phyloP scores from a whole-genome alignment of 1,140 invertebrate species.

The Teleogryllus occipitalis region DNA sequence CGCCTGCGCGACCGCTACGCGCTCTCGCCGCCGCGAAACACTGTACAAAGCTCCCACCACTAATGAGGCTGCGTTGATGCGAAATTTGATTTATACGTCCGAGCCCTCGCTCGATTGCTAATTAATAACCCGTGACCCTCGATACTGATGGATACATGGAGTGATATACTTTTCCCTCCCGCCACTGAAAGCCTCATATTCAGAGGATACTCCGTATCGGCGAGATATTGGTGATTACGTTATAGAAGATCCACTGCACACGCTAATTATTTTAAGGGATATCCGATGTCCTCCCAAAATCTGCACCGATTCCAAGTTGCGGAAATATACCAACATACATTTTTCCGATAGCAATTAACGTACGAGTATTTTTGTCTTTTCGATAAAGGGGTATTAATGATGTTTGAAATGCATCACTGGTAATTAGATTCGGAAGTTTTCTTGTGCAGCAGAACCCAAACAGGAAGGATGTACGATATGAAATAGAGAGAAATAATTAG shows the following conservation, averaged over 20 bases:
- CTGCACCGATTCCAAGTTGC: background rate
- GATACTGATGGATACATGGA: background rate
- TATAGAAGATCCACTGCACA: background rate
- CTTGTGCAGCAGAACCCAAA: no score
- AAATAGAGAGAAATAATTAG: no score
- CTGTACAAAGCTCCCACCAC: background rate
- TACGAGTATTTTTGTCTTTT: background rate
- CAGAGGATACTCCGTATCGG: background rate
- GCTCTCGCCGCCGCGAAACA: no score
- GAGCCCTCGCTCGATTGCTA: background rate
- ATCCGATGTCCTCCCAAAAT: background rate
- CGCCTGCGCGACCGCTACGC: no score
- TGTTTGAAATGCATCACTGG: background rate
- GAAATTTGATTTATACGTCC: conserved; percentile 5
- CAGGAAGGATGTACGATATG: no score
- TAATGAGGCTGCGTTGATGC: background rate
- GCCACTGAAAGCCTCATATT: background rate
- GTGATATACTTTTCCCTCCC: background rate
- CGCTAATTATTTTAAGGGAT: conserved; percentile 1
- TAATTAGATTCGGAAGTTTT: background rate
- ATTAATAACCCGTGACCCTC: background rate
- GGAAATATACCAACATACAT: background rate
- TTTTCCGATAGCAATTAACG: background rate
- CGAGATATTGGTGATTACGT: background rate
- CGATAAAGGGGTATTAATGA: background rate